phyloP scores from a whole-genome alignment of 2,797 vertebrate genomes.

The Coluber constrictor region DNA sequence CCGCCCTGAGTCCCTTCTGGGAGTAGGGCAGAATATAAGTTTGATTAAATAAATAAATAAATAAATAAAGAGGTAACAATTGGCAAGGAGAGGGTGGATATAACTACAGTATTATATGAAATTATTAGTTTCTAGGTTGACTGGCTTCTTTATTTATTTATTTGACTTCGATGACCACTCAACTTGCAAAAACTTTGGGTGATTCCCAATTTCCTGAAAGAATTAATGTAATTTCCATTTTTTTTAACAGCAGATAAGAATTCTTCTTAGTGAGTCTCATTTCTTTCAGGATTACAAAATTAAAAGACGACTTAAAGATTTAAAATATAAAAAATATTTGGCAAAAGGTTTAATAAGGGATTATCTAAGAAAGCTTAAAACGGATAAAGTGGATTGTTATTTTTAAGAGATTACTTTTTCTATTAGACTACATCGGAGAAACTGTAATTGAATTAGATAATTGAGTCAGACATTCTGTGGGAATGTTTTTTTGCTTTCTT shows the following conservation, averaged over 20 bases:
- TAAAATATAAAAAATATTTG: not conserved
- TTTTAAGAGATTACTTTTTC: not conserved
- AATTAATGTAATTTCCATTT: not conserved
- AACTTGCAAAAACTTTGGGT: not conserved
- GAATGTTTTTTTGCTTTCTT: not conserved
- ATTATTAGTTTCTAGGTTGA: not conserved
- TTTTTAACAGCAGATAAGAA: not conserved
- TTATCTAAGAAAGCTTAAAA: no score
- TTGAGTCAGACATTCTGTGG: not conserved
- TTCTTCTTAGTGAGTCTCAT: not conserved
- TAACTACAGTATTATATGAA: not conserved
- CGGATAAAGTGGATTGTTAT: not conserved
- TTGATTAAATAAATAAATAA: no score
- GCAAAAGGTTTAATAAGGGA: not conserved
- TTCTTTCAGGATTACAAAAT: not conserved
- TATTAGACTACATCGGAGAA: not conserved
- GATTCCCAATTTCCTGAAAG: not conserved
- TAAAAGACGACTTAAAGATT: not conserved
- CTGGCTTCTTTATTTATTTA: not conserved
- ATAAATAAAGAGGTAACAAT: no score
- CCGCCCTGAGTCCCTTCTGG: no score
- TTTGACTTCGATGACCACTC: not conserved
- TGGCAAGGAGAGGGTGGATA: not conserved
- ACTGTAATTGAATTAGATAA: not conserved
- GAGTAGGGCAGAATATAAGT: no score